Base-by-base conservation (phyloP, 2,888 invertebrate species). In the Catotricha subobsoleta region DNA sequence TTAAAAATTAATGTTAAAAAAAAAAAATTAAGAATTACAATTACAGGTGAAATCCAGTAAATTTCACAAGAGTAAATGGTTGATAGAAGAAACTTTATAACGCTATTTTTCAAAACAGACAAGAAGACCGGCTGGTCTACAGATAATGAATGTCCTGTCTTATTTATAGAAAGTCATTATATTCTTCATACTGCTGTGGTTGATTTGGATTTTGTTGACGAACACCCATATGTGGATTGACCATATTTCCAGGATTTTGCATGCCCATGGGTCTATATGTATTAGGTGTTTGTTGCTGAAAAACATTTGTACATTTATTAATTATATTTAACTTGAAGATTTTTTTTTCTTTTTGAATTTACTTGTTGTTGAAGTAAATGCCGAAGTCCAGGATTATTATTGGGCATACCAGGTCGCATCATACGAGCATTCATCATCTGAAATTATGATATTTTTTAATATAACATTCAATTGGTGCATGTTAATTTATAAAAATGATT, bases 321-420 rank as follows among this genome's bases (percentile, higher is more conserved):
- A 30, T n/a, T 7, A 13, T n/a, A 23, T 13, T n/a, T 12, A 30
- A 30, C 2, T 35, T 35, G 10, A n/a, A n/a, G 29, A 13, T 12
- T 2, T 19, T 34, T 23, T 12, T 18, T 33, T 16, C 19, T 12
- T 16, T 33, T 2, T 33, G 8, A 16, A 31, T 25, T 36, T n/a
- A n/a, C 39, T 31, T 41, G 39, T 21, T 37, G 30, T 10, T 42
- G 86, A 42, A 87, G 60, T 31, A 87, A 65, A 59, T 84, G 82
- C 12, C 82, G 61, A 10, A 87, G 66, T 0, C 86, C 84, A 0
- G 84, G 80, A 67, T 82, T 84, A 54, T 82, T 84, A 54, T 79
- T 77, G 13, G 77, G 69, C 60, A 76, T 71, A 34, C 68, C 67
- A n/a, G 82, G 81, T 15, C 82, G 68, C 67, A 83, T 76, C 65